phyloP scores from a whole-genome alignment of 2,797 vertebrate genomes.

The Phyllotis vaccarum region DNA sequence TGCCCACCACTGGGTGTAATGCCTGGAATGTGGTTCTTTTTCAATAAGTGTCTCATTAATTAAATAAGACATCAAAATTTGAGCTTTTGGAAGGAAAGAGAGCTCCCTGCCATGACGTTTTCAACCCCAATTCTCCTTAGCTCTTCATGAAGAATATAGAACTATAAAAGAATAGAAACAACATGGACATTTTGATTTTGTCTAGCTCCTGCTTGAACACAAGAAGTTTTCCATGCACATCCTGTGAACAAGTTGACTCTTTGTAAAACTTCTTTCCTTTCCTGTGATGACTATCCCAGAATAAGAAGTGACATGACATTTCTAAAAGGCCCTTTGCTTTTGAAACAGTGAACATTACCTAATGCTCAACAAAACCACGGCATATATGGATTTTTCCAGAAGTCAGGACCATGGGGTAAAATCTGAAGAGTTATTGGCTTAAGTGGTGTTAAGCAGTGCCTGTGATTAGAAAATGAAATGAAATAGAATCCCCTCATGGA shows the following conservation, averaged over 20 bases:
- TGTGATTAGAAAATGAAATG: constrained; percentile 74
- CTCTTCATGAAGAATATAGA: background rate
- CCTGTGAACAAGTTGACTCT: constrained; percentile 14
- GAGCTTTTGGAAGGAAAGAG: background rate
- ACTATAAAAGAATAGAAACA: background rate
- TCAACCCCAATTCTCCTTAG: background rate
- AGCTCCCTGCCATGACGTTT: background rate
- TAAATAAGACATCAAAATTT: constrained; percentile 3
- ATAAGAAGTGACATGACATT: constrained; percentile 34
- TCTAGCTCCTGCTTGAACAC: background rate
- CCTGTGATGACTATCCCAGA: constrained; percentile 8
- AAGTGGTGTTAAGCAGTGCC: constrained; percentile 75
- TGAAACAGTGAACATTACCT: constrained; percentile 51
- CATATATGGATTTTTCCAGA: constrained; percentile 33
- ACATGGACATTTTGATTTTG: constrained; percentile 9
- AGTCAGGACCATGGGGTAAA: constrained; percentile 44
- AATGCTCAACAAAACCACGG: constrained; percentile 7
- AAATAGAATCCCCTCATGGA: constrained; percentile 73
- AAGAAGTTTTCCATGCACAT: background rate
- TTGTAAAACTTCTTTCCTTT: background rate
- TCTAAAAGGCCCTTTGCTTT: constrained; percentile 33
- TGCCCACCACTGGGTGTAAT: background rate
- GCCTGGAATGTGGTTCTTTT: background rate
- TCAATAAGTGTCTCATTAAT: background rate
- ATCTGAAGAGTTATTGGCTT: constrained; percentile 75